Evolutionary conservation across 2,113 vertebrate genomes (phyloP).

Genomic region (Burhinus bistriatus): DNA sequence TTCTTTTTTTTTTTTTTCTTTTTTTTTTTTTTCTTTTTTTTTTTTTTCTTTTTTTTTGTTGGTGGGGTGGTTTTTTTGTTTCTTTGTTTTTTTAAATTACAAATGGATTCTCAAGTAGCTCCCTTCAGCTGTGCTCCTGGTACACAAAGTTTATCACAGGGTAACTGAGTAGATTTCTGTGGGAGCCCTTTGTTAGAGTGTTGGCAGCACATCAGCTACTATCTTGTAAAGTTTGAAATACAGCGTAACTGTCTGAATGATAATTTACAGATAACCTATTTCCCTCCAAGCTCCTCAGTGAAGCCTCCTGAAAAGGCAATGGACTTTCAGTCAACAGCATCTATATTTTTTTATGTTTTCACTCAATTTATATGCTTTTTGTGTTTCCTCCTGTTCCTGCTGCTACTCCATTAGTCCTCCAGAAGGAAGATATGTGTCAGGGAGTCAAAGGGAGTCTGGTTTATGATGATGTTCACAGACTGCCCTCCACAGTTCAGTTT

Average conservation of each 20-base stretch:
- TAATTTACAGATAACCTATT: constrained; percentile 2
- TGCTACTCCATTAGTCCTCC: constrained; percentile 49
- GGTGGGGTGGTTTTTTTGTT: too few species aligned
- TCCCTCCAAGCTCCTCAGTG: not conserved
- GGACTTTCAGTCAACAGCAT: not conserved
- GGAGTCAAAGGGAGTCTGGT: constrained; percentile 26
- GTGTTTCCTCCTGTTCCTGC: constrained; percentile 4
- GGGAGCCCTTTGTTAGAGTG: not conserved
- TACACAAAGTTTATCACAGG: not conserved
- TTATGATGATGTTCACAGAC: constrained; percentile 45
- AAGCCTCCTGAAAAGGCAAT: constrained; percentile 1
- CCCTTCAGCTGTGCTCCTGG: not conserved
- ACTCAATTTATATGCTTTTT: constrained; percentile 31
- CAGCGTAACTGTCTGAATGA: not conserved
- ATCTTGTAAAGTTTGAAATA: not conserved
- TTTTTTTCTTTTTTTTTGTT: not conserved
- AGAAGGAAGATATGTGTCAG: constrained; percentile 34
- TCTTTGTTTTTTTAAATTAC: not conserved
- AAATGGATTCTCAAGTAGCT: not conserved
- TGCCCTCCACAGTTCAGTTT: constrained; percentile 8
- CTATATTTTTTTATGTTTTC: constrained; percentile 16
- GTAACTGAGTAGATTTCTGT: not conserved
- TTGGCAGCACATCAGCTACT: constrained; percentile 12
- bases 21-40: too few species aligned
- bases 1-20: not conserved